A percentile compares a stretch with the other conserved stretches of the same genome.
Conservation (phyloP, 2,888 invertebrate species). For the Drosophila demipolita region DNA sequence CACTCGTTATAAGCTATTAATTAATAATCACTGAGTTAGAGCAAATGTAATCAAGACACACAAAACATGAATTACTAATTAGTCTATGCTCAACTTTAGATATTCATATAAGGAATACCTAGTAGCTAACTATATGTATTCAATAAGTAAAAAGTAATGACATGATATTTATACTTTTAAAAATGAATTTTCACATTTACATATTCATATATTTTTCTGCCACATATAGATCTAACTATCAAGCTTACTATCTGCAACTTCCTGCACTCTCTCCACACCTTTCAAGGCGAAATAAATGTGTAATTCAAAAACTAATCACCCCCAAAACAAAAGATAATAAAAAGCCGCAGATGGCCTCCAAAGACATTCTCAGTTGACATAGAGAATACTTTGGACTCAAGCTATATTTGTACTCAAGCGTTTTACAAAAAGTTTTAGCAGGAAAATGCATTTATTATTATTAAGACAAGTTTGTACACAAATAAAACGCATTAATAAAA, state of each 20-base stretch:
- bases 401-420: conserved; percentile 12
- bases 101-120: neutral
- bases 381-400: conserved; percentile 5
- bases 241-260: neutral
- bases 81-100: neutral
- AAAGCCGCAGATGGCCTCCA: conserved; percentile 3
- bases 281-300: conserved; percentile 2
- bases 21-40: neutral
- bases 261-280: neutral
- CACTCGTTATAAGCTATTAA: neutral
- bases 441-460: conserved; percentile 46
- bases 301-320: conserved; percentile 7
- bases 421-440: conserved; percentile 26
- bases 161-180: neutral
- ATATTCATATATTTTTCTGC: neutral
- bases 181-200: neutral
- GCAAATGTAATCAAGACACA: neutral
- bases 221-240: neutral
- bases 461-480: conserved; percentile 14
- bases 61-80: neutral
- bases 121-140: neutral
- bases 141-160: neutral
- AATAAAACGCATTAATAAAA: conserved; percentile 21
- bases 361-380: conserved; percentile 12
- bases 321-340: conserved; percentile 1